Evolutionary conservation across 2,888 invertebrate genomes (phyloP), one percentile per base, ranked within the genome.

Genomic region (Thera britannica): DNA sequence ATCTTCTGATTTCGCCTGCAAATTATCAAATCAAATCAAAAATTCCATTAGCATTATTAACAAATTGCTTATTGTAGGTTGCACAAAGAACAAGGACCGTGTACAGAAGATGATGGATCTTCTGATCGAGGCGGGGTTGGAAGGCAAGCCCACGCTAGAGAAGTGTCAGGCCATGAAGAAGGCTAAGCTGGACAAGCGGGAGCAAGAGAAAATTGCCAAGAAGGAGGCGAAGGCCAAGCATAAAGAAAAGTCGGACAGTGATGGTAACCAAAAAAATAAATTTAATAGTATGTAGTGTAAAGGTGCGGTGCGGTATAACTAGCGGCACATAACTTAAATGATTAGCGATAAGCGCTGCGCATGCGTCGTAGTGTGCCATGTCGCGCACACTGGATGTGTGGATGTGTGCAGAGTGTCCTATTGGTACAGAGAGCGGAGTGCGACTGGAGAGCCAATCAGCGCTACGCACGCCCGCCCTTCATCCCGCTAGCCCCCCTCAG

Each of bases 31-130:
- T 38, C 6, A 38, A 3, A 38, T 5, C 41, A 41, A 46, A 9
- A 8, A 46, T 0, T 9, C 2, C 44, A 9, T 2, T 9, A 7
- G 9, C 7, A 46, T 46, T 46, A 8, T 46, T 5, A 46, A 2
- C 44, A 9, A 46, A 7, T 9, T 46, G 9, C 9, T 2, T 9
- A 46, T 46, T 9, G 44, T 80, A 94, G 94, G 93, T 65, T 94
- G 94, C 79, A 94, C 92, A 73, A 94, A 94, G 75, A 94, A 94
- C 77, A 94, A 94, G 70, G 94, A 94, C 72, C 90, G 94, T 9
- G 94, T 93, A 2, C 88, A 85, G 62, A 92, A 92, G 74, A 93
- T 94, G 90, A 65, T 90, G 71, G 92, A 92, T 11, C 77, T 94
- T 0, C 79, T 94, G 2, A 79, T 80, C 0, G 84, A 84, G 5